These are phyloP conservation scores for Muscicapa comitata DNA, from an alignment of 2,797 vertebrate species.

Conservation along the genomic window DNA sequence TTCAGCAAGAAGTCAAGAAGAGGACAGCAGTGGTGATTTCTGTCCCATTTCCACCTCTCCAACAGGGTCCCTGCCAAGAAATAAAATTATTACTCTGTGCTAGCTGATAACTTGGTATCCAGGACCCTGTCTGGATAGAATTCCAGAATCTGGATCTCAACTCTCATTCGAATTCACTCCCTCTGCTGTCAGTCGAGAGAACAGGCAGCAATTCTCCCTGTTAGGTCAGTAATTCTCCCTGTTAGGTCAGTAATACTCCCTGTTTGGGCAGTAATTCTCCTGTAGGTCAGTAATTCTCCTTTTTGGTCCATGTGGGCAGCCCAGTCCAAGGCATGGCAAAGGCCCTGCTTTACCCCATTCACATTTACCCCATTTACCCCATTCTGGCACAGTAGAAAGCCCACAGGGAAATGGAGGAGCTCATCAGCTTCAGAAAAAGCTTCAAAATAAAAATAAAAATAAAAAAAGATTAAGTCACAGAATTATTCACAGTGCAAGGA, in stretches of 20 bases:
- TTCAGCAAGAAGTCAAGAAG: background rate
- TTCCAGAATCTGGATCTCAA: background rate
- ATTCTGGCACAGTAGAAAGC: background rate
- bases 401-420: background rate
- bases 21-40: background rate
- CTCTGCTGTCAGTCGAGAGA: background rate
- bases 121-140: no score
- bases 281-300: accelerated
- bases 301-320: background rate
- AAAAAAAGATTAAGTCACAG: background rate
- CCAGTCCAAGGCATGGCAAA: background rate
- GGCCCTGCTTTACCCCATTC: background rate
- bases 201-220: background rate
- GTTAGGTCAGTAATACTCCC: no score
- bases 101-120: background rate
- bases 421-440: background rate
- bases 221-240: no score
- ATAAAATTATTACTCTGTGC: background rate
- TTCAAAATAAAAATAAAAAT: background rate
- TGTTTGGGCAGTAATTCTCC: background rate
- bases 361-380: background rate
- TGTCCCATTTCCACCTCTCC: background rate
- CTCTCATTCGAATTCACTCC: background rate
- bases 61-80: background rate
- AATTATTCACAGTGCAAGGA: background rate